Evolutionary conservation across 2,888 invertebrate species (phyloP).

Genomic region (Trissolcus brochymenae): DNA sequence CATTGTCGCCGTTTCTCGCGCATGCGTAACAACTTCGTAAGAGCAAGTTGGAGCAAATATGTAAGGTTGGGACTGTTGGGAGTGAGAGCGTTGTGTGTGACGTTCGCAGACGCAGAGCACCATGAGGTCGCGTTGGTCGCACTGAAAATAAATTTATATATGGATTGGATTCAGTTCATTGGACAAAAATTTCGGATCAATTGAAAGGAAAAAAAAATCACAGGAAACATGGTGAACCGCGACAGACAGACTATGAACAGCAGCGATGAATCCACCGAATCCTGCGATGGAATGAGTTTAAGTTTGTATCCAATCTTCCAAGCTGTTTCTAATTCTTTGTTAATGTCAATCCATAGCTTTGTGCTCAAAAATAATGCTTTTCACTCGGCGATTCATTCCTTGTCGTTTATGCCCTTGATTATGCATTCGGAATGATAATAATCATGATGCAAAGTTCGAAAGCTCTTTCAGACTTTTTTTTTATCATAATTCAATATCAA

Average conservation of each 20-base stretch:
- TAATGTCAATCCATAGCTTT: not conserved
- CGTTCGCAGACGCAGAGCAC: not conserved
- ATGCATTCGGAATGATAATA: too few relatives aligned
- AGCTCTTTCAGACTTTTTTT: too few relatives aligned
- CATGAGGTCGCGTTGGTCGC: constrained; percentile 25
- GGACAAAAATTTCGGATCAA: not conserved
- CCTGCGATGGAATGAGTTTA: constrained; percentile 80
- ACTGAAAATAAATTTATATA: constrained; percentile 17
- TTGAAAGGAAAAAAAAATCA: not conserved
- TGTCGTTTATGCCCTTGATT: not conserved
- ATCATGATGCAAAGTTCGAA: too few relatives aligned
- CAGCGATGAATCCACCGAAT: constrained; percentile 82
- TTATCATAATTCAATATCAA: too few relatives aligned
- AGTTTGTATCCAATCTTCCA: constrained; percentile 61
- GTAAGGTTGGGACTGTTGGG: constrained; percentile 2
- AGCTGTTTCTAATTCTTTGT: constrained; percentile 16
- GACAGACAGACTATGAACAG: constrained; percentile 77
- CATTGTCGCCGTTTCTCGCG: too few relatives aligned
- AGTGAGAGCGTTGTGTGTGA: constrained; percentile 2
- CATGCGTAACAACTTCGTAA: too few relatives aligned
- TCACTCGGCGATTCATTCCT: not conserved
- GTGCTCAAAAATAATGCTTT: not conserved
- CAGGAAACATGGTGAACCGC: constrained; percentile 9
- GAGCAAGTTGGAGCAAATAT: too few relatives aligned
- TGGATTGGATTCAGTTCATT: constrained; percentile 2